Evolutionary conservation across 2,888 invertebrate genomes (phyloP).

Genomic region (Eristalinus sepulchralis): DNA sequence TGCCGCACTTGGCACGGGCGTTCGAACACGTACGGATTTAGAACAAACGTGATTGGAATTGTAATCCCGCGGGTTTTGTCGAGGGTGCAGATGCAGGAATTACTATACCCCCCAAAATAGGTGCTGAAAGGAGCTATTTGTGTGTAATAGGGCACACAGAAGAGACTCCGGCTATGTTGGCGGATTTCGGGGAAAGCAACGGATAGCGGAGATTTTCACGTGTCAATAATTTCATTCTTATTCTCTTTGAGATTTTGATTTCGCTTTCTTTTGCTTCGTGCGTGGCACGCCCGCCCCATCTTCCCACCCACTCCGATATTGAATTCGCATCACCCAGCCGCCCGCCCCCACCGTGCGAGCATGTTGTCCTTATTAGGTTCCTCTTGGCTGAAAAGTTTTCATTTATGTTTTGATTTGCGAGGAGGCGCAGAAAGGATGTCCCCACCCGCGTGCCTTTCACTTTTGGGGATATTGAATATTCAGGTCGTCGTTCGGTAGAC

Average conservation of each 20-base stretch:
- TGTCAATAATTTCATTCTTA: slow-evolving; percentile 59
- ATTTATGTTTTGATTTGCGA: slow-evolving; percentile 22
- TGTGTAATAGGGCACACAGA: slow-evolving; percentile 29
- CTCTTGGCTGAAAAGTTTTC: slow-evolving; percentile 20
- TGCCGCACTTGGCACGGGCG: slow-evolving; percentile 41
- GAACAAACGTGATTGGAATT: slow-evolving; percentile 69
- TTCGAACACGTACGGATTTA: slow-evolving; percentile 58
- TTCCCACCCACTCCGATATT: not conserved
- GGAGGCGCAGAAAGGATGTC: not conserved
- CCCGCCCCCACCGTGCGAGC: not conserved
- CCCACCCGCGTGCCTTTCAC: not conserved
- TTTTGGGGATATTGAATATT: slow-evolving; percentile 29
- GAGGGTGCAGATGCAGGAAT: slow-evolving; percentile 55
- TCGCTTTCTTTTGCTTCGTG: slow-evolving; percentile 21
- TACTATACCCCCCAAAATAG: slow-evolving; percentile 54
- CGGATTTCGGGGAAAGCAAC: not conserved
- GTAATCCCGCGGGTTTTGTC: slow-evolving; percentile 18
- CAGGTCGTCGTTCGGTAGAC: not conserved
- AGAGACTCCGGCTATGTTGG: slow-evolving; percentile 13
- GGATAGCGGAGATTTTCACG: slow-evolving; percentile 47
- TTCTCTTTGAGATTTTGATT: slow-evolving; percentile 58
- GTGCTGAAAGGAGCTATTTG: slow-evolving; percentile 65
- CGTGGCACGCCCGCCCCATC: not conserved
- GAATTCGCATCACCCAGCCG: not conserved
- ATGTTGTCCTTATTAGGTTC: slow-evolving; percentile 43